Percentiles rank a stretch among this genome's conserved stretches.
These are phyloP conservation scores for Manis pentadactyla DNA, from an alignment of 2,797 vertebrate genomes.

Conservation along the genomic window DNA sequence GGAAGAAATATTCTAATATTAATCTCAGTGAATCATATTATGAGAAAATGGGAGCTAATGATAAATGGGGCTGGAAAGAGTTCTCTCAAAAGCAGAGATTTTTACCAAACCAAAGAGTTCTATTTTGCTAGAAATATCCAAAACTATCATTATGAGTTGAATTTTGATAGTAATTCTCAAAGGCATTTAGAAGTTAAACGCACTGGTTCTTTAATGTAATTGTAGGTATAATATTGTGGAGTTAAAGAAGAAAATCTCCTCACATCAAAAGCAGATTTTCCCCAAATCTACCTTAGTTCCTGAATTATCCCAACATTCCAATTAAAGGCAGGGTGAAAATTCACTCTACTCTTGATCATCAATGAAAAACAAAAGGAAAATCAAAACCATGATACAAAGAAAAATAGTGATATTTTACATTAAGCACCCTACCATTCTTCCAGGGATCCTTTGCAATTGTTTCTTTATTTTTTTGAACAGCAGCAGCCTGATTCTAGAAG, in stretches of 20 bases:
- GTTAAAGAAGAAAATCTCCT: background rate
- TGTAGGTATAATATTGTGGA: background rate
- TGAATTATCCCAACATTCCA: background rate
- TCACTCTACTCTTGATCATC: background rate
- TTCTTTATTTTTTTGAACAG: too few species aligned
- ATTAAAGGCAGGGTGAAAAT: background rate
- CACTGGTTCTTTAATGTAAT: background rate
- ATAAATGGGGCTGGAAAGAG: background rate
- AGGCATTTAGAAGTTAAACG: background rate
- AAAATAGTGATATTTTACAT: background rate
- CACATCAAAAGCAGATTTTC: background rate
- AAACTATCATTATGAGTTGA: background rate
- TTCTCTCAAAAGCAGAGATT: background rate
- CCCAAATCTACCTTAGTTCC: background rate
- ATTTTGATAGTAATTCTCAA: background rate
- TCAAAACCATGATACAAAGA: background rate
- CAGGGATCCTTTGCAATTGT: background rate
- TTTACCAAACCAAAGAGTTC: background rate
- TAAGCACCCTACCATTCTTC: background rate
- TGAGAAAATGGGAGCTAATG: background rate
- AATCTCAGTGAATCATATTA: background rate
- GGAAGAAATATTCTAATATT: background rate
- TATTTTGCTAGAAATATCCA: background rate
- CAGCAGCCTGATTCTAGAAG: too few species aligned
- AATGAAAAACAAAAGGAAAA: background rate